phyloP scores from a whole-genome alignment of 2,888 invertebrate genomes.

The Cephus spinipes region DNA sequence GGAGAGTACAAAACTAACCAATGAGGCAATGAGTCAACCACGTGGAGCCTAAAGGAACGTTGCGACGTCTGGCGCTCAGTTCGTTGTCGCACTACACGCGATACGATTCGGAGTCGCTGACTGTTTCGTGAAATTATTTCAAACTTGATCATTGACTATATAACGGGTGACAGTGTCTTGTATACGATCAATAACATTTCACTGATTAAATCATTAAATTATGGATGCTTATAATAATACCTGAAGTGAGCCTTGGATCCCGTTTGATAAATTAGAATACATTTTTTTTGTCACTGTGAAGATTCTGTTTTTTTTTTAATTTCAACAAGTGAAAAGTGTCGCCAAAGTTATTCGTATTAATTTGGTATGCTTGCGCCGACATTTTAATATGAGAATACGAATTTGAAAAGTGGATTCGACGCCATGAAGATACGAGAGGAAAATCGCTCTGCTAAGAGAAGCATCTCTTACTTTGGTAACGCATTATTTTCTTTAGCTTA shows the following conservation, averaged over 20 bases:
- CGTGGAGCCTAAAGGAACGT: not conserved
- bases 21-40: not conserved
- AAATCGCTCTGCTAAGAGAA: constrained; percentile 52
- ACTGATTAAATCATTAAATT: not conserved
- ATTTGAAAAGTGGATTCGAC: not conserved
- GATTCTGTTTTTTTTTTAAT: not conserved
- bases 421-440: constrained; percentile 59
- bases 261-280: not conserved
- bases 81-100: not conserved
- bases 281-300: not conserved
- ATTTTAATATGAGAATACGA: not conserved
- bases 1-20: not conserved
- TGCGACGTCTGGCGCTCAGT: not conserved
- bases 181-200: not conserved
- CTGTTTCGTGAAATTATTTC: not conserved
- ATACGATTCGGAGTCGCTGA: not conserved
- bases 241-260: not conserved
- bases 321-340: not conserved
- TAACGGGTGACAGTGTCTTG: not conserved
- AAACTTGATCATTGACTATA: not conserved
- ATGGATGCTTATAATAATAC: not conserved
- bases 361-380: not conserved
- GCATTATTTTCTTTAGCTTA: constrained; percentile 17
- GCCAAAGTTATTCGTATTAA: not conserved
- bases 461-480: constrained; percentile 58